Conservation (phyloP, 2,888 invertebrate genomes). For the Lomographa bimaculata region DNA sequence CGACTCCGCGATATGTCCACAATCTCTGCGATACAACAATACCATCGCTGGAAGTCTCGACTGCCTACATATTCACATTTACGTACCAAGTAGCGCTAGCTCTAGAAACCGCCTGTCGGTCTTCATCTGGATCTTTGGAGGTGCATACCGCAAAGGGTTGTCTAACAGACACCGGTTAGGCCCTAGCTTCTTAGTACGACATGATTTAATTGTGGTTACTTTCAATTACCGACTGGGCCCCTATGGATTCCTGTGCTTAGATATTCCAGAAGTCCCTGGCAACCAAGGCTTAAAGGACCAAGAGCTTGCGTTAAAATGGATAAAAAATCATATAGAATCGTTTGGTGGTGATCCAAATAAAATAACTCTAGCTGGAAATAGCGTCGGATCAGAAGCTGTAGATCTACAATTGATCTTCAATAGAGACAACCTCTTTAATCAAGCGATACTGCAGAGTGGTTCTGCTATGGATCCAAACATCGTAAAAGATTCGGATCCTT, state of each 20-base stretch:
- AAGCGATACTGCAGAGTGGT: conserved; percentile 46
- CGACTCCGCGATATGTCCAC: conserved; percentile 55
- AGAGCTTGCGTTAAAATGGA: conserved; percentile 38
- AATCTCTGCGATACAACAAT: conserved; percentile 43
- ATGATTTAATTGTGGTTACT: conserved; percentile 55
- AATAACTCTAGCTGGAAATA: conserved; percentile 26
- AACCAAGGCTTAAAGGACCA: conserved; percentile 53
- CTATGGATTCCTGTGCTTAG: conserved; percentile 64
- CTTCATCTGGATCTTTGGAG: conserved; percentile 58
- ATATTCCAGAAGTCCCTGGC: conserved; percentile 51
- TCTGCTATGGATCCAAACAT: conserved; percentile 28
- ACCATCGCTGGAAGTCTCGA: conserved; percentile 46
- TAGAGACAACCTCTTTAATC: conserved; percentile 38
- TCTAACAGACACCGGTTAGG: conserved; percentile 44
- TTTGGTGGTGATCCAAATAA: conserved; percentile 41
- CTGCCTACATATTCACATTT: conserved; percentile 55
- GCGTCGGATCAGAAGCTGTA: conserved; percentile 34
- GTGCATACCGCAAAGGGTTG: conserved; percentile 44
- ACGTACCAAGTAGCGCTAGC: conserved; percentile 41
- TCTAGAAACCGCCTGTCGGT: conserved; percentile 47
- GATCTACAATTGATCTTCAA: conserved; percentile 39
- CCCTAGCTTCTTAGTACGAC: conserved; percentile 47
- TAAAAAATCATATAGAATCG: conserved; percentile 37
- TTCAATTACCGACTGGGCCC: conserved; percentile 60
- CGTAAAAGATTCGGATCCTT: conserved; percentile 30